Conservation (phyloP, 2,888 invertebrate genomes). For the Leptinotarsa tumamoca region DNA sequence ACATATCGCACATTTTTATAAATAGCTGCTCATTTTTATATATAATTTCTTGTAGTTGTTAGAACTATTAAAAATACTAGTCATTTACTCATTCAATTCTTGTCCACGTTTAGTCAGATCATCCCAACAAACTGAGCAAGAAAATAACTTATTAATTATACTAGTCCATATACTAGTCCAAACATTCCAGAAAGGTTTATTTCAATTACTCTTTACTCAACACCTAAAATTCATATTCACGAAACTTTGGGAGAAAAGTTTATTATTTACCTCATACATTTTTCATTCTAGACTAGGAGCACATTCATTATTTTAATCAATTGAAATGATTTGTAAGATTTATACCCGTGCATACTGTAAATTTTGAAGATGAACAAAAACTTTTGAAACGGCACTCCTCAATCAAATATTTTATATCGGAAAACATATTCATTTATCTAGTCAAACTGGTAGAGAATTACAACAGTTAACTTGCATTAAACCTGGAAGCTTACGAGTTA, state of each 20-base stretch:
- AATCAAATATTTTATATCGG: neutral
- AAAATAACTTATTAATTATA: neutral
- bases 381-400: neutral
- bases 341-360: neutral
- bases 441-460: neutral
- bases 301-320: neutral
- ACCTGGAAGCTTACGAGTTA: neutral
- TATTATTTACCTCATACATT: neutral
- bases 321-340: neutral
- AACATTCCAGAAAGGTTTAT: neutral
- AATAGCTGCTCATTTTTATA: no score
- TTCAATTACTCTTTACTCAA: neutral
- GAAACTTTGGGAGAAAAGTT: neutral
- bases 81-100: no score
- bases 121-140: neutral
- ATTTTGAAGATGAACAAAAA: neutral
- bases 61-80: no score
- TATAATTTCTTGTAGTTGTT: no score
- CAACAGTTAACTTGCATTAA: slow-evolving; percentile 7
- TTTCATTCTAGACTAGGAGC: neutral
- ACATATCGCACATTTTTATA: no score
- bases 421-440: slow-evolving; percentile 11
- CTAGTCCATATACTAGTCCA: slow-evolving; percentile 1
- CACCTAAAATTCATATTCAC: neutral
- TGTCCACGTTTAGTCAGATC: neutral